These are phyloP conservation scores for Pilophorus perplexus DNA, from an alignment of 2,888 invertebrate genomes.

Conservation along the genomic window DNA sequence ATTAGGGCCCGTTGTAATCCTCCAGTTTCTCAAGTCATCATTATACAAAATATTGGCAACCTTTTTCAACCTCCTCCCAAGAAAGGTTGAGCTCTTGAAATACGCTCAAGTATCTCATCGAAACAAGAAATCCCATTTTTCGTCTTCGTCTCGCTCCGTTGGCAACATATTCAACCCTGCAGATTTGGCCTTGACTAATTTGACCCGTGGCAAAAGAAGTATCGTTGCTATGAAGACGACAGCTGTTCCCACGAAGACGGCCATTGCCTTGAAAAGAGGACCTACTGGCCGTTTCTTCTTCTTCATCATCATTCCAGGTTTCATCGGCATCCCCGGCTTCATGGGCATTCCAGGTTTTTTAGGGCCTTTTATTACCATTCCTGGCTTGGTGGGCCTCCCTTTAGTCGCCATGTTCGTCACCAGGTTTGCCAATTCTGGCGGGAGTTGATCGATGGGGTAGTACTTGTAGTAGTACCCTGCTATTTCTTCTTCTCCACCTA, in stretches of 20 bases:
- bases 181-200: slow-evolving; percentile 34
- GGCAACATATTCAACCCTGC: no score
- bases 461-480: slow-evolving; percentile 29
- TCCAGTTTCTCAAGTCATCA: no score
- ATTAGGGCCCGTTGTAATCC: no score
- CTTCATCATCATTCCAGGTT: slow-evolving; percentile 20
- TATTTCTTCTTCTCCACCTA: slow-evolving; percentile 19
- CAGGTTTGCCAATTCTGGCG: slow-evolving; percentile 24
- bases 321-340: background rate
- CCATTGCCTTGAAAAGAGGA: slow-evolving; percentile 34
- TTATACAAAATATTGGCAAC: no score
- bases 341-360: slow-evolving; percentile 28
- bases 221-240: slow-evolving; percentile 33
- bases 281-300: slow-evolving; percentile 19
- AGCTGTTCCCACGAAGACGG: slow-evolving; percentile 34
- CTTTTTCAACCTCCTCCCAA: no score
- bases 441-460: slow-evolving; percentile 26
- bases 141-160: no score
- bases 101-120: no score
- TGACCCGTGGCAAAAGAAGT: slow-evolving; percentile 36
- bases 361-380: slow-evolving; percentile 17
- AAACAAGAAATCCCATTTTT: no score
- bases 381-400: slow-evolving; percentile 13
- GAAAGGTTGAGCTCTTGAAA: no score
- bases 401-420: slow-evolving; percentile 5